Percentiles rank a stretch among this genome's conserved stretches.
Evolutionary conservation across 1,140 invertebrate species (phyloP).

Genomic region (Bradysia coprophila): DNA sequence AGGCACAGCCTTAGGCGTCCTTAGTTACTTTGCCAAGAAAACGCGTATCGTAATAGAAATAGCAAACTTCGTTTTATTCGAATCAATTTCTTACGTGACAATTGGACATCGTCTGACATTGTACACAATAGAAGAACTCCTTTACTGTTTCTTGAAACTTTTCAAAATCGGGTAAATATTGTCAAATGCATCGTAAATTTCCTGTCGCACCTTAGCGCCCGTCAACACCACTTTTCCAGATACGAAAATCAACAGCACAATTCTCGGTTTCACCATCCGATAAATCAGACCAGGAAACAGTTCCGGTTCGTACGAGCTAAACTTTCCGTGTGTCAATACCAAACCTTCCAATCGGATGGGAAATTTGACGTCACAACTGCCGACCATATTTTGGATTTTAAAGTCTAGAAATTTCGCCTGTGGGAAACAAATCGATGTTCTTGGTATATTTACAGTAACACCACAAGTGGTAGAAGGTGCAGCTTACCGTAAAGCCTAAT

Average conservation of each 20-base stretch:
- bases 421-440: slow-evolving; percentile 17
- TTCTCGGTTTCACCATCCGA: slow-evolving; percentile 97
- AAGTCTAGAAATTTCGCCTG: slow-evolving; percentile 98
- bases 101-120: no score
- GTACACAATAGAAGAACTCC: no score
- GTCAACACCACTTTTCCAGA: slow-evolving; percentile 97
- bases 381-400: slow-evolving; percentile 99
- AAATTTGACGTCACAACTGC: slow-evolving; percentile 98
- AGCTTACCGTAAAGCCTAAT: slow-evolving; percentile 76
- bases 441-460: no score
- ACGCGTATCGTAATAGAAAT: no score
- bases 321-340: slow-evolving; percentile 91
- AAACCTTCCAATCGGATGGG: slow-evolving; percentile 94
- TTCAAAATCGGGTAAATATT: slow-evolving; percentile 99
- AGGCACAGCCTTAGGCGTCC: no score
- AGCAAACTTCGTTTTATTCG: no score
- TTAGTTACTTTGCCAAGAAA: no score
- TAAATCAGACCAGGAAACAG: slow-evolving; percentile 98
- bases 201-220: slow-evolving; percentile 92
- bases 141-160: slow-evolving; percentile 91
- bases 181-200: slow-evolving; percentile 99
- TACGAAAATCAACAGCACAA: slow-evolving; percentile 97
- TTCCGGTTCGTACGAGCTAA: slow-evolving; percentile 89
- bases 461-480: no score
- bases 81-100: no score